A percentile compares a stretch with the other conserved stretches of the same genome.
Evolutionary conservation across 1,140 invertebrate genomes (phyloP).

Genomic region (Cydia fagiglandana): DNA sequence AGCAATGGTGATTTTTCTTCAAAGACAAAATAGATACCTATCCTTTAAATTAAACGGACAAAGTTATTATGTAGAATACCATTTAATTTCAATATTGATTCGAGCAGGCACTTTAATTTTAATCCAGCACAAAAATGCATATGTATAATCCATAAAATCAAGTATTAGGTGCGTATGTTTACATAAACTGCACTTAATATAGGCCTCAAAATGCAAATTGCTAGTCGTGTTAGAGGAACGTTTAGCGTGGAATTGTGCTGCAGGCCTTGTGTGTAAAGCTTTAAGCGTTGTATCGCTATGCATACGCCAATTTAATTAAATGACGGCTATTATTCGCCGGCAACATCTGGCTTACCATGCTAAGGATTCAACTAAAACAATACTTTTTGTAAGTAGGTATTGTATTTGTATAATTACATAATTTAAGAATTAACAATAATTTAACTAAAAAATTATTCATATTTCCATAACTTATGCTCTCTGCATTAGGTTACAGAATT

Average conservation of each 20-base stretch:
- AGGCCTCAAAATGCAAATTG: constrained; percentile 1
- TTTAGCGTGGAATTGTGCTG: not conserved
- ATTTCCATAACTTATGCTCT: too few relatives aligned
- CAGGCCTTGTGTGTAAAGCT: not conserved
- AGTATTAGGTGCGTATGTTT: not conserved
- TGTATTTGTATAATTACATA: too few relatives aligned
- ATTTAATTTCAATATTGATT: too few relatives aligned
- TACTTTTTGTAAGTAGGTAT: not conserved
- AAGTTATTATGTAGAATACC: too few relatives aligned
- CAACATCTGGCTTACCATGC: not conserved
- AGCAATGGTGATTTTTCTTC: too few relatives aligned
- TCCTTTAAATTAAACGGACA: too few relatives aligned
- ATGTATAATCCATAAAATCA: too few relatives aligned
- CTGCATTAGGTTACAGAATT: not conserved
- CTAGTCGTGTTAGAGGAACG: not conserved
- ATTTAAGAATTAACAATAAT: too few relatives aligned
- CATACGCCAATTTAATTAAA: not conserved
- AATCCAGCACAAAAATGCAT: too few relatives aligned
- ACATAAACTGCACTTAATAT: not conserved
- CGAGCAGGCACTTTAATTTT: too few relatives aligned
- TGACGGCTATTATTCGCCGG: not conserved
- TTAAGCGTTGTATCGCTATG: not conserved
- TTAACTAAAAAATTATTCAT: too few relatives aligned
- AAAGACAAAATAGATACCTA: too few relatives aligned
- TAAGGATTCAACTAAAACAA: not conserved